A percentile compares a stretch with the other conserved stretches of the same genome.
Conservation (phyloP, 2,888 invertebrate genomes). For the Caenorhabditis macrosperma region DNA sequence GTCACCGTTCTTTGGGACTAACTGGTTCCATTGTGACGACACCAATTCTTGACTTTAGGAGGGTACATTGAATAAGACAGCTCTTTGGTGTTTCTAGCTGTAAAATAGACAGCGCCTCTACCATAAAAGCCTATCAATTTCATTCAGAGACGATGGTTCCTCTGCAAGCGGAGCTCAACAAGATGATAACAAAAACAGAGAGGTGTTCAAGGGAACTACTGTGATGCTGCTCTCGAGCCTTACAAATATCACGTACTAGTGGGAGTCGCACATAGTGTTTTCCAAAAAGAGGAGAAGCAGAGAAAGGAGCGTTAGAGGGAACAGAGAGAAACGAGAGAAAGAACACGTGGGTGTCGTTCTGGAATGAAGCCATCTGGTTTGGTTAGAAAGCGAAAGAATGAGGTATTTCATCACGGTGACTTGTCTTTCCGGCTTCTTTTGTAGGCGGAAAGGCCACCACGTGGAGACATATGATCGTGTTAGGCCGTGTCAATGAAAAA, state of each 20-base stretch:
- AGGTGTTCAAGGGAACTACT: not conserved
- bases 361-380: conserved; percentile 36
- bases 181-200: not conserved
- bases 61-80: not conserved
- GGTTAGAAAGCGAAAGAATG: conserved; percentile 13
- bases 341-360: conserved; percentile 29
- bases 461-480: conserved; percentile 52
- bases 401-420: conserved; percentile 42
- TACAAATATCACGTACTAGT: not conserved
- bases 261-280: not conserved
- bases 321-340: not conserved
- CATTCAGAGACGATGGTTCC: no score
- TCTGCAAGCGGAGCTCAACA: not conserved
- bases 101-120: not conserved
- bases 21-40: conserved; percentile 52
- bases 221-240: not conserved
- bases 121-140: no score
- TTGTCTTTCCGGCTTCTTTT: conserved; percentile 42
- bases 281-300: not conserved
- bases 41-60: conserved; percentile 52
- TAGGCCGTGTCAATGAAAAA: conserved; percentile 53
- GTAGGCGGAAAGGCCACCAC: conserved; percentile 41
- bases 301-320: not conserved
- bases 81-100: not conserved
- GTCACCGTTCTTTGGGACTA: conserved; percentile 57